Conservation (phyloP, 2,797 vertebrate species). For the Cossypha heuglini region DNA sequence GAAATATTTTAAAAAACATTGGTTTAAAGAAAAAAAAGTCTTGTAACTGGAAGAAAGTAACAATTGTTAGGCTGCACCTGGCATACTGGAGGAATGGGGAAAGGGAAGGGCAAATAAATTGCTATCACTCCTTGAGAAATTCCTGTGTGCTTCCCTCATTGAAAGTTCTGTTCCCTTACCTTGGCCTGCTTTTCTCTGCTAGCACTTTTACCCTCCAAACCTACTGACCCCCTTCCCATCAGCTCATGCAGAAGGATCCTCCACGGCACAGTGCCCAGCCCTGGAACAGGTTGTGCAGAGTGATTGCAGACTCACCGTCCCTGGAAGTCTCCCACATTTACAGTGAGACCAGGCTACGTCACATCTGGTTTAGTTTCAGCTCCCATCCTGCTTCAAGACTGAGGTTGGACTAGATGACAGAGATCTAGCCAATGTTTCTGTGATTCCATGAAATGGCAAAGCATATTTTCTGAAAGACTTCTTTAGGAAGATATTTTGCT, state of each 20-base stretch:
- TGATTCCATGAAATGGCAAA: neutral
- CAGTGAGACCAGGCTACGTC: neutral
- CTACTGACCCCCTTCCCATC: accelerated
- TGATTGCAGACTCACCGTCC: accelerated
- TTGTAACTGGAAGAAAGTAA: neutral
- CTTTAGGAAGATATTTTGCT: neutral
- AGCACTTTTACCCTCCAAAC: neutral
- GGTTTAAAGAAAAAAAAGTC: neutral
- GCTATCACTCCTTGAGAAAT: neutral
- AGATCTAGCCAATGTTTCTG: neutral
- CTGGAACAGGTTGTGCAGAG: neutral
- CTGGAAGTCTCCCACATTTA: neutral
- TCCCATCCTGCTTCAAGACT: neutral
- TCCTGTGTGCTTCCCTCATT: neutral
- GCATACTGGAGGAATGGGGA: accelerated
- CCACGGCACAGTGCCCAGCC: neutral
- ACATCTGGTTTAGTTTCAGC: neutral
- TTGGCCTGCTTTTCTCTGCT: neutral
- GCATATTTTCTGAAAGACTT: neutral
- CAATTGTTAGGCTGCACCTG: neutral
- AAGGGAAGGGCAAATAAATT: neutral
- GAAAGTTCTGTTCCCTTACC: neutral
- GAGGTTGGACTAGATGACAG: neutral
- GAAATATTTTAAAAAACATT: neutral
- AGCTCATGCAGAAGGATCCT: neutral